Evolutionary conservation across 2,888 invertebrate species (phyloP).

Genomic region (Odiellus spinosus): DNA sequence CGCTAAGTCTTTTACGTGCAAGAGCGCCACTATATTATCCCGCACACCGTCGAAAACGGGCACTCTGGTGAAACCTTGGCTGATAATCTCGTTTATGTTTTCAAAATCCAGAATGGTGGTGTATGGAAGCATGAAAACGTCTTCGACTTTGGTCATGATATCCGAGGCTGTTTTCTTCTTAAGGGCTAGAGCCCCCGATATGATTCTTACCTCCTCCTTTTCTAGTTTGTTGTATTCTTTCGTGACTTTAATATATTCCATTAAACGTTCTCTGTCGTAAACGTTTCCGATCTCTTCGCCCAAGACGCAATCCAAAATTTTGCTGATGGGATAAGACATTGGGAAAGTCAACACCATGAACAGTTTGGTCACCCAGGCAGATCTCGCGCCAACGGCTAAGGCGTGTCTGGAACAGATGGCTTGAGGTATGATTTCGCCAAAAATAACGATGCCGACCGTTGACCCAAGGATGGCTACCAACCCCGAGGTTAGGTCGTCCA

Average conservation of each 20-base stretch:
- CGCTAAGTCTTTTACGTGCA: slow-evolving; percentile 94
- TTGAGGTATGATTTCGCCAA: slow-evolving; percentile 30
- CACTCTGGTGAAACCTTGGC: slow-evolving; percentile 85
- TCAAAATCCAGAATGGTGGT: slow-evolving; percentile 83
- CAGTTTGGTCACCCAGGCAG: slow-evolving; percentile 75
- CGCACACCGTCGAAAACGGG: slow-evolving; percentile 73
- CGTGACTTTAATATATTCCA: slow-evolving; percentile 77
- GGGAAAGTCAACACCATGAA: slow-evolving; percentile 90
- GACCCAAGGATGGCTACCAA: slow-evolving; percentile 28
- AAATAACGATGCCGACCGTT: slow-evolving; percentile 32
- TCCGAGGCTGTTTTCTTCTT: slow-evolving; percentile 80
- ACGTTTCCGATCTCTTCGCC: slow-evolving; percentile 96
- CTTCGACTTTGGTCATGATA: slow-evolving; percentile 90
- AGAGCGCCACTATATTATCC: slow-evolving; percentile 73
- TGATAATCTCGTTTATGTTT: slow-evolving; percentile 90
- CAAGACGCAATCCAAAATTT: slow-evolving; percentile 61
- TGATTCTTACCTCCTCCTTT: slow-evolving; percentile 16
- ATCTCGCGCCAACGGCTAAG: slow-evolving; percentile 83
- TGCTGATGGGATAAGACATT: slow-evolving; percentile 77
- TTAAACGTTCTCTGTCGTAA: slow-evolving; percentile 84
- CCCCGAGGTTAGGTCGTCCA: slow-evolving; percentile 31
- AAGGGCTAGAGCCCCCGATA: slow-evolving; percentile 80
- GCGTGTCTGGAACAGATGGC: slow-evolving; percentile 76
- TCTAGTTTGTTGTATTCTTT: slow-evolving; percentile 44
- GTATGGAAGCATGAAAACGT: slow-evolving; percentile 87